A percentile compares a stretch with the other conserved stretches of the same genome.
Evolutionary conservation across 64 coral and sea anemone genomes (phyloP).

Genomic region (Stylophora pistillata): DNA sequence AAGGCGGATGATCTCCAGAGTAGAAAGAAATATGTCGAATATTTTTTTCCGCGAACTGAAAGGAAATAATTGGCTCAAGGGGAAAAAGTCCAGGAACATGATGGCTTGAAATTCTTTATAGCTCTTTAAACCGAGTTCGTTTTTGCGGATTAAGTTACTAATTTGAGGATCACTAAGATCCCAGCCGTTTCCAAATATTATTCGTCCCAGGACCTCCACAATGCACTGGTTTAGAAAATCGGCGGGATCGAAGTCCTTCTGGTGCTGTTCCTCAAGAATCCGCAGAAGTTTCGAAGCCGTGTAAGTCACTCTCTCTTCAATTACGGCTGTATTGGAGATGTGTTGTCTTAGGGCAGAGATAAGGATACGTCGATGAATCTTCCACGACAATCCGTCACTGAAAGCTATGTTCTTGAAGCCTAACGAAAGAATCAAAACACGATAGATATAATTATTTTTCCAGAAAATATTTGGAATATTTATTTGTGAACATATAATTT

Average conservation of each 20-base stretch:
- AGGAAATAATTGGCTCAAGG: conserved; percentile 23
- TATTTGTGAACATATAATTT: no score
- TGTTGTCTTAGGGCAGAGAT: conserved; percentile 33
- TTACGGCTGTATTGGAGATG: conserved; percentile 13
- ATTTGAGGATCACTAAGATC: conserved; percentile 6
- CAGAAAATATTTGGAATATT: no score
- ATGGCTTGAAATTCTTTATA: neutral
- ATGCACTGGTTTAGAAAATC: conserved; percentile 7
- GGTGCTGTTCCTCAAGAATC: conserved; percentile 26
- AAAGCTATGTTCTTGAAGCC: neutral
- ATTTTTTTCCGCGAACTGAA: conserved; percentile 18
- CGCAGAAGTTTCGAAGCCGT: neutral
- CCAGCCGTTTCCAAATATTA: conserved; percentile 42
- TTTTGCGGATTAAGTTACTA: neutral
- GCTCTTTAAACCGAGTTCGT: neutral
- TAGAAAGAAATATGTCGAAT: conserved; percentile 20
- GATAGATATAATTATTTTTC: neutral
- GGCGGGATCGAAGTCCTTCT: conserved; percentile 24
- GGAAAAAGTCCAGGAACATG: conserved; percentile 17
- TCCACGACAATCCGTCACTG: neutral
- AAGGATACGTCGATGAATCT: neutral
- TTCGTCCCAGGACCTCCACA: conserved; percentile 19
- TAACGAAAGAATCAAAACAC: neutral
- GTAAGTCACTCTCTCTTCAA: conserved; percentile 29
- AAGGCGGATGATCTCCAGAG: conserved; percentile 3